A percentile compares a stretch with the other conserved stretches of the same genome.
Evolutionary conservation across 2,113 vertebrate genomes (phyloP).

Genomic region (Artemisiospiza belli): DNA sequence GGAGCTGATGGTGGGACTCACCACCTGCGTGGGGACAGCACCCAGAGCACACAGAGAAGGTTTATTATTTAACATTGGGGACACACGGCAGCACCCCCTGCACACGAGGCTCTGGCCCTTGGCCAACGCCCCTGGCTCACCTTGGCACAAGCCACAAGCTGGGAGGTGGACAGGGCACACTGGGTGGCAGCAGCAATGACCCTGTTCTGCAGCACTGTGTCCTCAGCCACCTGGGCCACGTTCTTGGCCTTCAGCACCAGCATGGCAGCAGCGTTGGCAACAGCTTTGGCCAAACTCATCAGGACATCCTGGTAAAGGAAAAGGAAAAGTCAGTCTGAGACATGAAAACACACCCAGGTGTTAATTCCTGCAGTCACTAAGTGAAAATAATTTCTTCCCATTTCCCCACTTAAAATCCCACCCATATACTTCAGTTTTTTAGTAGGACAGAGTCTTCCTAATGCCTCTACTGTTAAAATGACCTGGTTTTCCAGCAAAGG

Average conservation of each 20-base stretch:
- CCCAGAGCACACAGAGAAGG: neutral
- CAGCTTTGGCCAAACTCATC: constrained; percentile 98
- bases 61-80: rapidly evolving
- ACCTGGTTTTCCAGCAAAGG: neutral
- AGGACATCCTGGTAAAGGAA: constrained; percentile 85
- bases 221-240: constrained; percentile 94
- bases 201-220: constrained; percentile 92
- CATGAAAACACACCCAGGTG: neutral
- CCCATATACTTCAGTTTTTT: neutral
- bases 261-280: constrained; percentile 98
- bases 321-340: neutral
- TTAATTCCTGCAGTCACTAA: neutral
- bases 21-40: constrained; percentile 77
- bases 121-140: constrained; percentile 54
- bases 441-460: neutral
- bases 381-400: neutral
- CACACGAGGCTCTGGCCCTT: neutral
- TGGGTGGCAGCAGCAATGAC: constrained; percentile 97
- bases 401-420: neutral
- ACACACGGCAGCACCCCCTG: rapidly evolving
- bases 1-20: constrained; percentile 97
- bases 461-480: neutral
- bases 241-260: constrained; percentile 98
- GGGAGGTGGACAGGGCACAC: constrained; percentile 96
- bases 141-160: constrained; percentile 98